phyloP scores from a whole-genome alignment of 2,888 invertebrate species.

The Axea sp. region DNA sequence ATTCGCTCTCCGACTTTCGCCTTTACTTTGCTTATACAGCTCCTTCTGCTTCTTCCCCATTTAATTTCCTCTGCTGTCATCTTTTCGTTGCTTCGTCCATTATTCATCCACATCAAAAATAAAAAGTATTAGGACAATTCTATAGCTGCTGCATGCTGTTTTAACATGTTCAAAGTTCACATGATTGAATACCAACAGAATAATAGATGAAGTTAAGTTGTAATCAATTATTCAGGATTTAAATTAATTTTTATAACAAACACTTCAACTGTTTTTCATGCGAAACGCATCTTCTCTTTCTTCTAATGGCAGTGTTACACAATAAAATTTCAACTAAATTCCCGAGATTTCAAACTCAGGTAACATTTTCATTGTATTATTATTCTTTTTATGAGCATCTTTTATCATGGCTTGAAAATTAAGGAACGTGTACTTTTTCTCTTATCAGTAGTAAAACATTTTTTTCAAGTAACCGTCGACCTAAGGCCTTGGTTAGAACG shows the following conservation, averaged over 20 bases:
- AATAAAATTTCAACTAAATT: too few species aligned
- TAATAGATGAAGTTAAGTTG: conserved; percentile 13
- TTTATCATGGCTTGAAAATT: too few species aligned
- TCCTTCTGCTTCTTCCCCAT: conserved; percentile 30
- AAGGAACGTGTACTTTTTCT: too few species aligned
- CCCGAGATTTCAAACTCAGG: too few species aligned
- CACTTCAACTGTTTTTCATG: too few species aligned
- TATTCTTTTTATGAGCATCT: too few species aligned
- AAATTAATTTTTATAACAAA: not conserved
- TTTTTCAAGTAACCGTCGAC: too few species aligned
- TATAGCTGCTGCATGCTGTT: conserved; percentile 19
- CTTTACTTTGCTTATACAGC: conserved; percentile 62
- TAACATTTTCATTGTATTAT: too few species aligned
- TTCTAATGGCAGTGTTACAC: too few species aligned
- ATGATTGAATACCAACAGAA: conserved; percentile 13
- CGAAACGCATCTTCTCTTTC: too few species aligned
- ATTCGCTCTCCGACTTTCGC: conserved; percentile 60
- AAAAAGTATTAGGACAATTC: conserved; percentile 18
- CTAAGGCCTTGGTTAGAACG: too few species aligned
- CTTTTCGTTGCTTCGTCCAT: conserved; percentile 36
- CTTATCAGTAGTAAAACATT: too few species aligned
- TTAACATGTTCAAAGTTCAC: conserved; percentile 15
- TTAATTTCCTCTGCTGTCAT: conserved; percentile 55
- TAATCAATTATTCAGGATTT: conserved; percentile 8
- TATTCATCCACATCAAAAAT: conserved; percentile 4